phyloP scores from a whole-genome alignment of 2,797 vertebrate genomes.

The Microtus agrestis region DNA sequence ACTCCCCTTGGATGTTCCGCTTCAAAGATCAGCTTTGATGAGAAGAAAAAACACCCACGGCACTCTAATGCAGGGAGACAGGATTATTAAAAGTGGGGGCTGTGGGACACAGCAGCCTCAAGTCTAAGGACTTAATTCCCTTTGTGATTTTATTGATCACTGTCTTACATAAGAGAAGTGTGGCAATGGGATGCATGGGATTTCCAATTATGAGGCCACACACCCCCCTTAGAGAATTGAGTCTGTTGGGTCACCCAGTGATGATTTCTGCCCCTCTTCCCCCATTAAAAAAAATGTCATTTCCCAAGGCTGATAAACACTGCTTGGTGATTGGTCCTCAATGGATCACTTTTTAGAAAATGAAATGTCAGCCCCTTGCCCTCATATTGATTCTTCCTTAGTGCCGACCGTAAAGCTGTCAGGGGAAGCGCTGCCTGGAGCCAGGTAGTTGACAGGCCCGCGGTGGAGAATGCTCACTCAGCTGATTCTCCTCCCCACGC shows the following conservation, averaged over 20 bases:
- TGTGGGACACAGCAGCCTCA: slow-evolving; percentile 83
- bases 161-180: slow-evolving; percentile 88
- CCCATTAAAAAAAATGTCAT: slow-evolving; percentile 83
- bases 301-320: slow-evolving; percentile 89
- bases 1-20: slow-evolving; percentile 65
- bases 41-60: slow-evolving; percentile 78
- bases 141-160: slow-evolving; percentile 87
- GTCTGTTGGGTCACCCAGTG: slow-evolving; percentile 83
- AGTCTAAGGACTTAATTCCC: slow-evolving; percentile 88
- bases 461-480: slow-evolving; percentile 67
- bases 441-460: slow-evolving; percentile 86
- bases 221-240: slow-evolving; percentile 86
- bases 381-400: slow-evolving; percentile 91
- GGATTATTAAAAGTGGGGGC: slow-evolving; percentile 87
- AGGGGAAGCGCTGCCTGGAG: slow-evolving; percentile 85
- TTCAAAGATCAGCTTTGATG: slow-evolving; percentile 74
- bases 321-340: slow-evolving; percentile 88
- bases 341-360: slow-evolving; percentile 92
- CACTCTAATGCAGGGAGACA: slow-evolving; percentile 82
- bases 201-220: slow-evolving; percentile 89
- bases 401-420: slow-evolving; percentile 90
- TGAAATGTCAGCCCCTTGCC: slow-evolving; percentile 90
- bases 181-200: slow-evolving; percentile 87
- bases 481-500: slow-evolving; percentile 60
- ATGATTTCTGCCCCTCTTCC: slow-evolving; percentile 84